Conservation (phyloP, 2,113 vertebrate species). For the Urocynchramus pylzowi region DNA sequence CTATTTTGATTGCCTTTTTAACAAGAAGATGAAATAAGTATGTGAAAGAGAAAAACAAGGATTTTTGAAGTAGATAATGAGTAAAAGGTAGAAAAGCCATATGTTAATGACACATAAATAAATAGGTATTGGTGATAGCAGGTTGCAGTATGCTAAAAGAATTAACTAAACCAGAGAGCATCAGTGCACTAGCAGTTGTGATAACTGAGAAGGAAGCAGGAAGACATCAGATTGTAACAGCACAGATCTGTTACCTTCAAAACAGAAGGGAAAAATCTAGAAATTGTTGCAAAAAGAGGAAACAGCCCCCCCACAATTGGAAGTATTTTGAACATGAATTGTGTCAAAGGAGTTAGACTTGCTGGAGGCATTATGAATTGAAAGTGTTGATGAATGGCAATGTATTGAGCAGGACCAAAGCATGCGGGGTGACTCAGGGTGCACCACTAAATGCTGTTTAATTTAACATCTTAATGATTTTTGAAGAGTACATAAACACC, state of each 20-base stretch:
- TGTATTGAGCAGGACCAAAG: background rate
- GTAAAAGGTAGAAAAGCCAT: background rate
- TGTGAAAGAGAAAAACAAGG: background rate
- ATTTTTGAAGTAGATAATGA: background rate
- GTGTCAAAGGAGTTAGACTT: background rate
- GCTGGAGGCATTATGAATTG: background rate
- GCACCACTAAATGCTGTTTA: background rate
- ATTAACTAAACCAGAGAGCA: background rate
- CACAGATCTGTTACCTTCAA: background rate
- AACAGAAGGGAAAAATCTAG: background rate
- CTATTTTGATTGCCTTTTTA: background rate
- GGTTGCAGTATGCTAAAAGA: background rate
- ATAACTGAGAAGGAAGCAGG: background rate
- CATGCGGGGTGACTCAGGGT: background rate
- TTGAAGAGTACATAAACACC: slow-evolving; percentile 27
- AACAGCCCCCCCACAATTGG: background rate
- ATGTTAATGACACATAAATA: background rate
- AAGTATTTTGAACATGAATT: background rate
- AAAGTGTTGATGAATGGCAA: background rate
- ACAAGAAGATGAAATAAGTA: background rate
- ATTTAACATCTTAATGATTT: slow-evolving; percentile 52
- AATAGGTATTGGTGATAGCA: background rate
- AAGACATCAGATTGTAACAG: background rate
- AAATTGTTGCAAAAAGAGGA: background rate
- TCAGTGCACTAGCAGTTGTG: background rate